Conservation (phyloP, 2,113 vertebrate genomes). For the Pteruthius melanotis region DNA sequence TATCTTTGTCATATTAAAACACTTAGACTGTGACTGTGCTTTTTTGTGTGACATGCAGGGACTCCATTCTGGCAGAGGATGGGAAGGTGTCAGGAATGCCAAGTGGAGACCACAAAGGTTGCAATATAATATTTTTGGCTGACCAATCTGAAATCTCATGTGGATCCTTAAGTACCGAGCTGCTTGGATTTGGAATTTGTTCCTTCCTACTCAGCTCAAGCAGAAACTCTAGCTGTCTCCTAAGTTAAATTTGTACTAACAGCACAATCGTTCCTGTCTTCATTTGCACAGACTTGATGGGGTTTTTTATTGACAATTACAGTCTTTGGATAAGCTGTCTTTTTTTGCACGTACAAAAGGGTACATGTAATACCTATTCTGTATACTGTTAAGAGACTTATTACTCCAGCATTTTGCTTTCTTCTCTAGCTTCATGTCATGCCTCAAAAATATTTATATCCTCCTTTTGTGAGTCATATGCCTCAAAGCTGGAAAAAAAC, state of each 20-base stretch:
- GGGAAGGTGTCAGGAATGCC: neutral
- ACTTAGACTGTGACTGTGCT: neutral
- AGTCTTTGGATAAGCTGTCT: neutral
- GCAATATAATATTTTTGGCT: neutral
- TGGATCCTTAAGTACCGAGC: neutral
- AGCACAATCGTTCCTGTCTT: neutral
- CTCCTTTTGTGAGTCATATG: conserved; percentile 5
- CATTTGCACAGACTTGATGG: neutral
- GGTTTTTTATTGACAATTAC: neutral
- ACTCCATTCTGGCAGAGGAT: neutral
- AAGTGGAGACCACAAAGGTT: neutral
- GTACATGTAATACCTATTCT: neutral
- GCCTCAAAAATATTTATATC: neutral
- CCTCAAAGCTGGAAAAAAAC: neutral
- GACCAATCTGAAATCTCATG: neutral
- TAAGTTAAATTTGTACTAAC: neutral
- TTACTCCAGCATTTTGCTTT: neutral
- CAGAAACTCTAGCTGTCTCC: neutral
- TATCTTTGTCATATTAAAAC: neutral
- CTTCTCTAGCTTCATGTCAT: neutral
- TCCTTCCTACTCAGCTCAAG: neutral
- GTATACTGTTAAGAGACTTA: neutral
- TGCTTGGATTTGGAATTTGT: neutral
- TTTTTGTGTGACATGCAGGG: neutral
- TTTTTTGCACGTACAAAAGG: neutral